Evolutionary conservation across 2,797 vertebrate species (phyloP).

Genomic region (Balearica regulorum): DNA sequence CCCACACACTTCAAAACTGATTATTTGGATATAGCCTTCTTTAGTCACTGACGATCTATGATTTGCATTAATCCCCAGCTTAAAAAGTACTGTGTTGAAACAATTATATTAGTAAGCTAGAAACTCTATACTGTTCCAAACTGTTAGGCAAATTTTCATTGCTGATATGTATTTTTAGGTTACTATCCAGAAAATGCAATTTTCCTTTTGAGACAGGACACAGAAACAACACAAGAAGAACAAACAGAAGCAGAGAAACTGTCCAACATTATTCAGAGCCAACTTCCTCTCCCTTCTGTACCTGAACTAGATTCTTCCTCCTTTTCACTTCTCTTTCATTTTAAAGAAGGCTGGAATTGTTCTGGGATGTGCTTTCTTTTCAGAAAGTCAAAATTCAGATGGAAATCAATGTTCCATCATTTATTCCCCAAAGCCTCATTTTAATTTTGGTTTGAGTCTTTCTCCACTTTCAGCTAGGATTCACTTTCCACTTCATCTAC

Average conservation of each 20-base stretch:
- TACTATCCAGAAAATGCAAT: background rate
- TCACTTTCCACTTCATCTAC: background rate
- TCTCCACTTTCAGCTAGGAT: background rate
- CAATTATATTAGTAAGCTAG: background rate
- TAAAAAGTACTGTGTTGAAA: constrained; percentile 9
- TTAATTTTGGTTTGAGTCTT: background rate
- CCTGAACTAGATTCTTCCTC: background rate
- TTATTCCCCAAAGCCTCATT: background rate
- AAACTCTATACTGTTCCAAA: background rate
- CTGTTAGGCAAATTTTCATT: constrained; percentile 33
- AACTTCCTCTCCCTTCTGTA: background rate
- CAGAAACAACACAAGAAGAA: constrained; percentile 5
- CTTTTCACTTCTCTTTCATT: background rate
- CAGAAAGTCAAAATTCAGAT: background rate
- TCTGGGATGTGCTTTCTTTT: background rate
- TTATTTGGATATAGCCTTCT: constrained; percentile 15
- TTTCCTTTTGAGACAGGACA: constrained; percentile 8
- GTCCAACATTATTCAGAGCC: background rate
- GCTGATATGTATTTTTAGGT: background rate
- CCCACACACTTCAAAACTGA: background rate
- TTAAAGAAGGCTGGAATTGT: background rate
- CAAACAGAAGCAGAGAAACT: constrained; percentile 16
- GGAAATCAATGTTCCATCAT: background rate
- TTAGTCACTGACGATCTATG: background rate
- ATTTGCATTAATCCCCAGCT: constrained; percentile 54